A percentile compares a stretch with the other conserved stretches of the same genome.
These are phyloP conservation scores for Forbesichthys papilliferus DNA, from an alignment of 2,113 vertebrate genomes.

Conservation along the genomic window DNA sequence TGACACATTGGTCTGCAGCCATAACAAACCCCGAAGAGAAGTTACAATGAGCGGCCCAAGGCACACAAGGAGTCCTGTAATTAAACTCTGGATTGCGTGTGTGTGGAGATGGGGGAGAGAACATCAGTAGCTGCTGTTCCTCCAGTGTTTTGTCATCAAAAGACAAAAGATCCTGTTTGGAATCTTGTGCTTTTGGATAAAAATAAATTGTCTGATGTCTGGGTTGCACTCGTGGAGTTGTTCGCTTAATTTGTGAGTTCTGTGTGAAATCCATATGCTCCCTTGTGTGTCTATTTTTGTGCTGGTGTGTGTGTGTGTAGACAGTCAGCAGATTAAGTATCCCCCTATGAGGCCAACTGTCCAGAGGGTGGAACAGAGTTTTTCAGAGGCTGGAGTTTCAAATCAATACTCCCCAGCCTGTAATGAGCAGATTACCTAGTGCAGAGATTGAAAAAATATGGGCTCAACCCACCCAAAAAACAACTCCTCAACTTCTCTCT, in stretches of 20 bases:
- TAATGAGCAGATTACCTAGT: slow-evolving; percentile 49
- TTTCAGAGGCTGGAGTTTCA: slow-evolving; percentile 57
- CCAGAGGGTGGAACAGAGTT: slow-evolving; percentile 46
- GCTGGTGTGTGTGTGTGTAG: slow-evolving; percentile 11
- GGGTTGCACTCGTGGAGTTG: slow-evolving; percentile 28
- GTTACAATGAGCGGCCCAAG: slow-evolving; percentile 46
- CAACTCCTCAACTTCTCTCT: slow-evolving; percentile 23
- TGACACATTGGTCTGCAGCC: slow-evolving; percentile 50
- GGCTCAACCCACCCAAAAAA: slow-evolving; percentile 22
- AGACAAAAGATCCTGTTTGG: slow-evolving; percentile 42
- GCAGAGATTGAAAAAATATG: slow-evolving; percentile 35
- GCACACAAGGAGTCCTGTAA: slow-evolving; percentile 49
- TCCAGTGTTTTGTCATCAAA: slow-evolving; percentile 48
- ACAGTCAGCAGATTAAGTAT: slow-evolving; percentile 48
- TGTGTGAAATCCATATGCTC: slow-evolving; percentile 28
- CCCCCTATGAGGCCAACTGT: slow-evolving; percentile 50
- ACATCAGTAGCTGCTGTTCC: slow-evolving; percentile 33
- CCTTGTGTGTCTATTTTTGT: slow-evolving; percentile 29
- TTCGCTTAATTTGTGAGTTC: slow-evolving; percentile 23
- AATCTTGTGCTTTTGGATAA: slow-evolving; percentile 20
- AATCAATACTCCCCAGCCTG: slow-evolving; percentile 54
- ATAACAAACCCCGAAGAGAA: slow-evolving; percentile 61
- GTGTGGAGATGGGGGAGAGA: slow-evolving; percentile 2
- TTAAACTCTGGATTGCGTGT: slow-evolving; percentile 23
- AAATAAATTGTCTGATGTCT: slow-evolving; percentile 24